Evolutionary conservation across 1,140 invertebrate species (phyloP).

Genomic region (Chrysopa pallens): DNA sequence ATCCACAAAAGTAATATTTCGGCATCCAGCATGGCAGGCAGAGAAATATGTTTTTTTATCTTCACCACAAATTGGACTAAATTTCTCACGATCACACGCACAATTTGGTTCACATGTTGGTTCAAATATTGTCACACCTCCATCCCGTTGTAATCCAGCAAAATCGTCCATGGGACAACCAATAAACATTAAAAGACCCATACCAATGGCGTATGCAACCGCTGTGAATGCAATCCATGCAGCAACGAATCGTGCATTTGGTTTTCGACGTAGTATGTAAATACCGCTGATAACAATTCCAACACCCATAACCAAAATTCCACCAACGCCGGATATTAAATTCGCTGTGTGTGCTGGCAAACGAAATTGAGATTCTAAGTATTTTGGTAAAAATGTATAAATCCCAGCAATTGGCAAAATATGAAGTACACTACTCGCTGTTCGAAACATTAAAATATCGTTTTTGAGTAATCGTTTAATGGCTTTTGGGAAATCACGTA

Average conservation of each 20-base stretch:
- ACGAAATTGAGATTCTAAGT: slow-evolving; percentile 80
- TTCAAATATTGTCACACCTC: slow-evolving; percentile 26
- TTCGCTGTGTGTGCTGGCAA: slow-evolving; percentile 74
- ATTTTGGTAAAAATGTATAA: slow-evolving; percentile 87
- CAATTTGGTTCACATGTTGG: slow-evolving; percentile 48
- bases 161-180: slow-evolving; percentile 73
- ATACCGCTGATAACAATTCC: slow-evolving; percentile 75
- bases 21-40: slow-evolving; percentile 76
- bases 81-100: slow-evolving; percentile 53
- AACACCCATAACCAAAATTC: slow-evolving; percentile 77
- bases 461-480: slow-evolving; percentile 72
- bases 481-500: slow-evolving; percentile 67
- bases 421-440: slow-evolving; percentile 74
- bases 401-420: slow-evolving; percentile 78
- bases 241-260: slow-evolving; percentile 68
- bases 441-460: slow-evolving; percentile 77
- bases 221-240: slow-evolving; percentile 82
- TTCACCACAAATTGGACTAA: slow-evolving; percentile 63
- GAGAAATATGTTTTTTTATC: slow-evolving; percentile 71
- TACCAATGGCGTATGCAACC: slow-evolving; percentile 63
- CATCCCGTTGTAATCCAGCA: slow-evolving; percentile 39
- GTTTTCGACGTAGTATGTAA: slow-evolving; percentile 66
- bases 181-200: slow-evolving; percentile 65
- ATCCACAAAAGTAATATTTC: slow-evolving; percentile 37
- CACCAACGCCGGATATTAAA: slow-evolving; percentile 77